Evolutionary conservation across 2,113 vertebrate species (phyloP).

Genomic region (Elaphurus davidianus): DNA sequence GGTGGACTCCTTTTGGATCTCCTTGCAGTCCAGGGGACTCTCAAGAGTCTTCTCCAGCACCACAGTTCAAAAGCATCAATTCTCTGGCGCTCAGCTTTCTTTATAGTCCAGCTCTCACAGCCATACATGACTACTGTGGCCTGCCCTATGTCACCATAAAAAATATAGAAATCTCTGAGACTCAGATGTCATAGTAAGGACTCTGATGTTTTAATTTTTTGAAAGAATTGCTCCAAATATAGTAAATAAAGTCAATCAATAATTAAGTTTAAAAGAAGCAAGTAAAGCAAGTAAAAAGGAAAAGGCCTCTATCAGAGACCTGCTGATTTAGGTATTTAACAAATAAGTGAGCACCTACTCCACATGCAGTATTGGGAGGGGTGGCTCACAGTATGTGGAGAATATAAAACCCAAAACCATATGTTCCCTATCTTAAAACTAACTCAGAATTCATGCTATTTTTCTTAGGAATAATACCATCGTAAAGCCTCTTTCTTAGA

Average conservation of each 20-base stretch:
- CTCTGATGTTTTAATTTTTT: background rate
- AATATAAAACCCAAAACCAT: background rate
- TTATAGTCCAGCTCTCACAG: no score
- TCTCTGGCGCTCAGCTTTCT: no score
- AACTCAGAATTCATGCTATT: background rate
- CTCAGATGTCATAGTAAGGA: background rate
- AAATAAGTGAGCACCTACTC: background rate
- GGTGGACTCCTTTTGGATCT: no score
- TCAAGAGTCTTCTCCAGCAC: no score
- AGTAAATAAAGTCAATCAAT: background rate
- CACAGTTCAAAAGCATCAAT: no score
- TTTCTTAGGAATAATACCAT: conserved; percentile 4
- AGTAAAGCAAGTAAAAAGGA: background rate
- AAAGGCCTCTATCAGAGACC: background rate
- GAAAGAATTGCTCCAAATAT: background rate
- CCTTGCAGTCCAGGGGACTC: no score
- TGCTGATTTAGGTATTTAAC: background rate
- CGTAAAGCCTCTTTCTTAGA: background rate
- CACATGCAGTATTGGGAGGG: background rate
- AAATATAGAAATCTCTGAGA: background rate
- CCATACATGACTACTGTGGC: no score
- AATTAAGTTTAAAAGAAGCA: conserved; percentile 10
- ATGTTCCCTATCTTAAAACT: background rate
- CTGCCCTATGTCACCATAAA: background rate
- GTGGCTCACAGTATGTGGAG: background rate